These are phyloP conservation scores for Mormyrus iriodes DNA, from an alignment of 2,113 vertebrate species.

Conservation along the genomic window DNA sequence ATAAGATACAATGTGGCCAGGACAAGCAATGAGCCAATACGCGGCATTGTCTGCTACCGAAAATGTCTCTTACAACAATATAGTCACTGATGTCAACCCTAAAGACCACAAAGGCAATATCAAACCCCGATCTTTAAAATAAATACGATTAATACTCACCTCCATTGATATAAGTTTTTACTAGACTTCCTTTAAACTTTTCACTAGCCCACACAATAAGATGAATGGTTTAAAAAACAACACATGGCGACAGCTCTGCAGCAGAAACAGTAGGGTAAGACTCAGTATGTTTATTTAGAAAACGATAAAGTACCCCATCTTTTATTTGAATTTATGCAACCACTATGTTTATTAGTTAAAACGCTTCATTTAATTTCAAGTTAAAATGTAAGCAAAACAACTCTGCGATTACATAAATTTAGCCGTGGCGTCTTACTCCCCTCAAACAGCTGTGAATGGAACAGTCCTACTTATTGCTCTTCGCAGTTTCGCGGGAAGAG, in stretches of 20 bases:
- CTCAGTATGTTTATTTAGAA: background rate
- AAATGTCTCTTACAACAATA: background rate
- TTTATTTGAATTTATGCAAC: background rate
- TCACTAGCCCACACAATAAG: slow-evolving; percentile 4
- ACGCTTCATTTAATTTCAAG: background rate
- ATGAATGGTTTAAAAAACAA: slow-evolving; percentile 41
- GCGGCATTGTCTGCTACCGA: background rate
- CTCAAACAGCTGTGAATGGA: slow-evolving; percentile 37
- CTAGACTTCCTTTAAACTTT: background rate
- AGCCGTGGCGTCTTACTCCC: accelerated
- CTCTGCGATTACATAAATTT: background rate
- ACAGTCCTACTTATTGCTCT: slow-evolving; percentile 28
- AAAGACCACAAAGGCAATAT: background rate
- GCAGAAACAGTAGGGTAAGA: background rate
- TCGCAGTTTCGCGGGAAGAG: slow-evolving; percentile 58
- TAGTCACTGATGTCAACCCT: background rate
- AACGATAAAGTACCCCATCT: background rate
- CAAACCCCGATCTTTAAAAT: background rate
- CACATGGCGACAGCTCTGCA: background rate
- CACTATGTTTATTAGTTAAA: background rate
- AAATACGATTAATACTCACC: slow-evolving; percentile 43
- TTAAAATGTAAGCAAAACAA: background rate
- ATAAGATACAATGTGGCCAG: background rate
- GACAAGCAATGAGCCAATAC: background rate
- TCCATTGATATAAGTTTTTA: slow-evolving; percentile 40